Conservation (phyloP, 2,888 invertebrate species). For the Thera obeliscata region DNA sequence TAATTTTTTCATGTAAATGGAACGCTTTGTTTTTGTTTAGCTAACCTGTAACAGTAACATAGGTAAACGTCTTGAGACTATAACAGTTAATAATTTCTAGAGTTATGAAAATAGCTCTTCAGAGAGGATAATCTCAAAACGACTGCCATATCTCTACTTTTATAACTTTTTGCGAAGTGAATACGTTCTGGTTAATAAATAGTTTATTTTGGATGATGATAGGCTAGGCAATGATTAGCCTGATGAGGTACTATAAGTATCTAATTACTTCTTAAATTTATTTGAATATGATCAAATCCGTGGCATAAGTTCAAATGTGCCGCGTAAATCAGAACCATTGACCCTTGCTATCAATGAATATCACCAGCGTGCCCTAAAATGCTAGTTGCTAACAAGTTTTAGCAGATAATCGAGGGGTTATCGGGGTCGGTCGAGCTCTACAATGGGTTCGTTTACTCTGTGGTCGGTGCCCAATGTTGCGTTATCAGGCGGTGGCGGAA, state of each 20-base stretch:
- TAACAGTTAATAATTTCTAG: not conserved
- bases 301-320: conserved; percentile 18
- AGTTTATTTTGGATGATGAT: not conserved
- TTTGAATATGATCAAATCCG: not conserved
- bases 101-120: not conserved
- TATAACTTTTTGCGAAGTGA: not conserved
- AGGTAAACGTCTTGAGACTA: conserved; percentile 4
- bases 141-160: not conserved
- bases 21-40: conserved; percentile 55
- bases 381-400: conserved; percentile 50
- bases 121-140: not conserved
- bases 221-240: not conserved
- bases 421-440: conserved; percentile 45
- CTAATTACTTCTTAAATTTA: not conserved
- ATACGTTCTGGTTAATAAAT: not conserved
- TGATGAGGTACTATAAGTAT: no score
- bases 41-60: conserved; percentile 17
- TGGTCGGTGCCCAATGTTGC: conserved; percentile 60
- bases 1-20: conserved; percentile 53
- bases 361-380: conserved; percentile 37
- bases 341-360: conserved; percentile 31
- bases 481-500: conserved; percentile 74
- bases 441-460: conserved; percentile 74
- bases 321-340: conserved; percentile 31
- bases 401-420: conserved; percentile 67